Evolutionary conservation across 1,140 invertebrate genomes (phyloP).

Genomic region (Ooceraea biroi): DNA sequence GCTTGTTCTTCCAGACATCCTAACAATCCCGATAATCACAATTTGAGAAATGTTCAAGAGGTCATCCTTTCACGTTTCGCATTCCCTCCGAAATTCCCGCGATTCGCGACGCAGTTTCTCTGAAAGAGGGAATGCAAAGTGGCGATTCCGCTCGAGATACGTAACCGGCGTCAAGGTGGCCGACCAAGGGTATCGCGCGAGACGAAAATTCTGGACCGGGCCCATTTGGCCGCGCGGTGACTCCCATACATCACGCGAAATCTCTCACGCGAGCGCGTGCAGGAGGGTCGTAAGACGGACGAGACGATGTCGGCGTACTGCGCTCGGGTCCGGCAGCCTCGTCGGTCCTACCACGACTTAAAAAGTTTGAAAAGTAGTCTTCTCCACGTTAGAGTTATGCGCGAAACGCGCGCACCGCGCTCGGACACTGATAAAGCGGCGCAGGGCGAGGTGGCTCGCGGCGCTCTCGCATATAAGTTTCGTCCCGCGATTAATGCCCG

Average conservation of each 20-base stretch:
- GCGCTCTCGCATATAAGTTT: constrained; percentile 61
- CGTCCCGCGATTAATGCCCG: constrained; percentile 42
- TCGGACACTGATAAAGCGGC: constrained; percentile 77
- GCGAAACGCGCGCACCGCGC: constrained; percentile 59
- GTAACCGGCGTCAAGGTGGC: constrained; percentile 66
- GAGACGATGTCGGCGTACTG: constrained; percentile 40
- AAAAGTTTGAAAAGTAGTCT: constrained; percentile 80
- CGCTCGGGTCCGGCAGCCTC: constrained; percentile 17
- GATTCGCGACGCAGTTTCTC: neutral
- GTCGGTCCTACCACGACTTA: too few relatives aligned
- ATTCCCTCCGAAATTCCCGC: neutral
- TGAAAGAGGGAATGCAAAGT: constrained; percentile 67
- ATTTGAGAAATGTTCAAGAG: neutral
- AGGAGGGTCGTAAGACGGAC: constrained; percentile 34
- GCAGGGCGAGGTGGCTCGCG: constrained; percentile 65
- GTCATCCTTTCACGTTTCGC: neutral
- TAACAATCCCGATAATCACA: neutral
- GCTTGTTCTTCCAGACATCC: too few relatives aligned
- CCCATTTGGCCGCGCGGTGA: constrained; percentile 61
- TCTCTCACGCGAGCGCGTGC: constrained; percentile 42
- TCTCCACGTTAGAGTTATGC: constrained; percentile 74
- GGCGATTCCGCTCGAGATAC: constrained; percentile 61
- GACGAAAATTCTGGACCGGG: constrained; percentile 71
- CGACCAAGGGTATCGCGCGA: constrained; percentile 53
- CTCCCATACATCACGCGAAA: constrained; percentile 69